Evolutionary conservation across 2,797 vertebrate genomes (phyloP).

Genomic region (Miopithecus talapoin): DNA sequence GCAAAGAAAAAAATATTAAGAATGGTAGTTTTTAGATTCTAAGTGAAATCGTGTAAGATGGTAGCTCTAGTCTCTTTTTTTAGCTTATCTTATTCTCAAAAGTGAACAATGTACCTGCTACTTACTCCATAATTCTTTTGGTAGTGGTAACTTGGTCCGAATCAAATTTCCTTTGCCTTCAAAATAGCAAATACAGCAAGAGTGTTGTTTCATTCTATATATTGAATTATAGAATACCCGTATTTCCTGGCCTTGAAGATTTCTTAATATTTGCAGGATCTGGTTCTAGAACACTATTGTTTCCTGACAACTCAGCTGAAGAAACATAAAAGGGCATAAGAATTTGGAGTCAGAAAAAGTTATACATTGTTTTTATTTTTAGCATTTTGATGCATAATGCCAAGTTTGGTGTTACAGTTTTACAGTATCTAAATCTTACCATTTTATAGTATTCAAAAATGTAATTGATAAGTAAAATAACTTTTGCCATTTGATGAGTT

Average conservation of each 20-base stretch:
- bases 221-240: conserved; percentile 36
- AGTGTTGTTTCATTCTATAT: conserved; percentile 31
- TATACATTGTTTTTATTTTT: conserved; percentile 37
- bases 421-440: neutral
- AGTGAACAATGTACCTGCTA: conserved; percentile 65
- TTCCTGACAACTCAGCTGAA: conserved; percentile 46
- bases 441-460: conserved; percentile 29
- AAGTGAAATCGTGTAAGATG: conserved; percentile 13
- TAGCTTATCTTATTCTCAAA: conserved; percentile 53
- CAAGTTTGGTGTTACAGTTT: neutral
- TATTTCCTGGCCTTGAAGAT: conserved; percentile 51
- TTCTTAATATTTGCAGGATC: conserved; percentile 33
- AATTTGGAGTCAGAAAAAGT: conserved; percentile 45
- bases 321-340: conserved; percentile 3
- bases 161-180: conserved; percentile 63
- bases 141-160: conserved; percentile 51
- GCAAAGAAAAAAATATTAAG: conserved; percentile 49
- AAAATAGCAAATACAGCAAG: conserved; percentile 58
- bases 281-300: conserved; percentile 23
- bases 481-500: conserved; percentile 25
- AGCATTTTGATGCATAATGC: neutral
- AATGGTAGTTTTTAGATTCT: conserved; percentile 25
- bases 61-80: conserved; percentile 25
- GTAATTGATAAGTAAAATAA: conserved; percentile 52
- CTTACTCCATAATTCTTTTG: conserved; percentile 58